Conservation (phyloP, 30 jellyfish, hydroid and myxozoan species). For the Aurelia sp. region DNA sequence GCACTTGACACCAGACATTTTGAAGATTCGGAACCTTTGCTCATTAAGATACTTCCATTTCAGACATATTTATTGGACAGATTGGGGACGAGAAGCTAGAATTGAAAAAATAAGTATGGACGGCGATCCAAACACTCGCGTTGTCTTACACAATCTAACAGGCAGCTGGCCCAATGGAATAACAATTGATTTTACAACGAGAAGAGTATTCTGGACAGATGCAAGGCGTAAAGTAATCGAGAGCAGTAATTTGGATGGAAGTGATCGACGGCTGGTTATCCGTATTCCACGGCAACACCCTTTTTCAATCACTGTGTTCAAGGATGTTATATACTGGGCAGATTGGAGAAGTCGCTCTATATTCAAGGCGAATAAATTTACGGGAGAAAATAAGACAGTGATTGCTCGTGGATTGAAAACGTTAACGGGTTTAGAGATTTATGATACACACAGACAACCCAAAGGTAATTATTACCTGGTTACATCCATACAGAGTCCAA, state of each 20-base stretch:
- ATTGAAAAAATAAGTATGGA: slow-evolving; percentile 87
- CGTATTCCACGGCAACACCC: slow-evolving; percentile 73
- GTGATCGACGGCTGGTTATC: slow-evolving; percentile 45
- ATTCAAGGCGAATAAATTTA: slow-evolving; percentile 71
- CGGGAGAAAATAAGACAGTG: slow-evolving; percentile 28
- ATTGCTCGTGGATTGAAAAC: neutral
- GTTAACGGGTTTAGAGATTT: slow-evolving; percentile 74
- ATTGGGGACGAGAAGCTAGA: slow-evolving; percentile 79
- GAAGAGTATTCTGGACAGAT: slow-evolving; percentile 79
- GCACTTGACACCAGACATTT: no score
- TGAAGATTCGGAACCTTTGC: no score
- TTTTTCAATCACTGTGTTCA: slow-evolving; percentile 70
- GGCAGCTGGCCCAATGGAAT: slow-evolving; percentile 91
- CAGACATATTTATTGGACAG: slow-evolving; percentile 84
- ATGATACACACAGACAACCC: slow-evolving; percentile 83
- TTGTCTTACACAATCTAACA: slow-evolving; percentile 49
- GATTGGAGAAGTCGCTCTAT: slow-evolving; percentile 80
- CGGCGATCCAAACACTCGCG: slow-evolving; percentile 75
- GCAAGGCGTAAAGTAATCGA: slow-evolving; percentile 72
- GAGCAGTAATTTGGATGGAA: slow-evolving; percentile 72
- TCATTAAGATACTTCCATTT: neutral
- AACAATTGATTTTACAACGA: slow-evolving; percentile 66
- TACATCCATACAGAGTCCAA: no score
- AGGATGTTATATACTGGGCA: slow-evolving; percentile 79
- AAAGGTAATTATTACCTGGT: slow-evolving; percentile 24